Evolutionary conservation across 2,113 vertebrate species (phyloP).

Genomic region (Ginglymostoma cirratum): DNA sequence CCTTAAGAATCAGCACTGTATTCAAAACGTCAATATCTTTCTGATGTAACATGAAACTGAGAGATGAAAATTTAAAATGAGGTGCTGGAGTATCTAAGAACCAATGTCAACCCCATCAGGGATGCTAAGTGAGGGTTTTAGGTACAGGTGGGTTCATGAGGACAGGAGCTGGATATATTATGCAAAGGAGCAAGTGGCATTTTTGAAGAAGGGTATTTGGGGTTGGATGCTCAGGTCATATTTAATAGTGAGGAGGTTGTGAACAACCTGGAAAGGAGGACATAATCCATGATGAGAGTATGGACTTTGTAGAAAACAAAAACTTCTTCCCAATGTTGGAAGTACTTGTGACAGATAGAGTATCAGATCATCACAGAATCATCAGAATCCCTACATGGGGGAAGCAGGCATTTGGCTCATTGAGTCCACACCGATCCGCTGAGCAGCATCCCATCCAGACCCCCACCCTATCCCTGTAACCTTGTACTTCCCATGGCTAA

Average conservation of each 20-base stretch:
- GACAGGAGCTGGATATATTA: not conserved
- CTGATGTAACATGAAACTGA: not conserved
- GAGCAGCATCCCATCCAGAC: too few relatives aligned
- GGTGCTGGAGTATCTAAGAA: not conserved
- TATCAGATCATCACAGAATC: not conserved
- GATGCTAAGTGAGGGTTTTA: not conserved
- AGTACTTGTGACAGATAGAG: not conserved
- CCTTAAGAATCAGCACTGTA: not conserved
- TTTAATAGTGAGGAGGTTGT: not conserved
- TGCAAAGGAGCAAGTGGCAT: not conserved
- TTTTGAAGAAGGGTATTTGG: not conserved
- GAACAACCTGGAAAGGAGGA: not conserved
- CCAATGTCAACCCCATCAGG: not conserved
- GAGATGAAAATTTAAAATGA: not conserved
- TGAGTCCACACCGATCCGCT: too few relatives aligned
- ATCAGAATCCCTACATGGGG: too few relatives aligned
- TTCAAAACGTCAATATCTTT: not conserved
- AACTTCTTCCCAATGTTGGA: not conserved
- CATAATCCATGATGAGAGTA: not conserved
- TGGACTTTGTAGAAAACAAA: not conserved
- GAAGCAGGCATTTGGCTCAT: too few relatives aligned
- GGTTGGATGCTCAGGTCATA: not conserved
- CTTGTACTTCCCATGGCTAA: too few relatives aligned
- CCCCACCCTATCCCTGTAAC: too few relatives aligned
- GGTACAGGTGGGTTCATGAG: not conserved